These are phyloP conservation scores for Falco biarmicus DNA, from an alignment of 2,797 vertebrate genomes.

Conservation along the genomic window DNA sequence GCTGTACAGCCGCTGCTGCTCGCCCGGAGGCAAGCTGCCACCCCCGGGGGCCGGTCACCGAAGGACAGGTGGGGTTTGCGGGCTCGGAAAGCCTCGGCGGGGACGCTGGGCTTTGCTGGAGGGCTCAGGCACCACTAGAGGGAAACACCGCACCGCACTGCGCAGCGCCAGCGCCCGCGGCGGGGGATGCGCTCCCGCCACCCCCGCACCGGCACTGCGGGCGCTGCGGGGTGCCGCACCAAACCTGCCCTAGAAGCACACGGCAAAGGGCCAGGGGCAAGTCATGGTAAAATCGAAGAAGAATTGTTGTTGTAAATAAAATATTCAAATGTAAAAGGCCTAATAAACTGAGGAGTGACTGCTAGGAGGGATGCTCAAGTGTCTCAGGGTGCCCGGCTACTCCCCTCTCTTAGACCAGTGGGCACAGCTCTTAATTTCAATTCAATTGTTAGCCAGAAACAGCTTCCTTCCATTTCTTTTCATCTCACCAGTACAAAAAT, in stretches of 20 bases:
- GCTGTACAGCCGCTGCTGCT: background rate
- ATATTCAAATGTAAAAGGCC: too few species aligned
- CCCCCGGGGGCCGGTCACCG: accelerated
- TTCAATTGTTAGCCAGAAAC: background rate
- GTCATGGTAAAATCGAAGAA: background rate
- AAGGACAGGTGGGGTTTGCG: background rate
- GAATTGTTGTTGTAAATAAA: too few species aligned
- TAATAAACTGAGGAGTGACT: background rate
- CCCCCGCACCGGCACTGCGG: background rate
- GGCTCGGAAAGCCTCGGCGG: background rate
- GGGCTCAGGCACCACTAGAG: slow-evolving; percentile 36
- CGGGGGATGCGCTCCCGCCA: background rate
- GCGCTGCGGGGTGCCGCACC: background rate
- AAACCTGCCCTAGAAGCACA: background rate
- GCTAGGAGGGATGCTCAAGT: background rate
- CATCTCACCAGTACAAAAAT: background rate
- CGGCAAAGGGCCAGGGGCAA: background rate
- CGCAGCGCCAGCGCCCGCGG: background rate
- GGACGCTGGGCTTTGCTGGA: background rate
- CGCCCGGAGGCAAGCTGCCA: accelerated
- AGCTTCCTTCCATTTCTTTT: background rate
- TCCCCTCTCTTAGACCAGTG: background rate
- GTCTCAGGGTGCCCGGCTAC: background rate
- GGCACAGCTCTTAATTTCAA: background rate
- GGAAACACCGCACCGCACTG: slow-evolving; percentile 34